Evolutionary conservation across 2,113 vertebrate species (phyloP).

Genomic region (Sinocyclocheilus rhinocerous): DNA sequence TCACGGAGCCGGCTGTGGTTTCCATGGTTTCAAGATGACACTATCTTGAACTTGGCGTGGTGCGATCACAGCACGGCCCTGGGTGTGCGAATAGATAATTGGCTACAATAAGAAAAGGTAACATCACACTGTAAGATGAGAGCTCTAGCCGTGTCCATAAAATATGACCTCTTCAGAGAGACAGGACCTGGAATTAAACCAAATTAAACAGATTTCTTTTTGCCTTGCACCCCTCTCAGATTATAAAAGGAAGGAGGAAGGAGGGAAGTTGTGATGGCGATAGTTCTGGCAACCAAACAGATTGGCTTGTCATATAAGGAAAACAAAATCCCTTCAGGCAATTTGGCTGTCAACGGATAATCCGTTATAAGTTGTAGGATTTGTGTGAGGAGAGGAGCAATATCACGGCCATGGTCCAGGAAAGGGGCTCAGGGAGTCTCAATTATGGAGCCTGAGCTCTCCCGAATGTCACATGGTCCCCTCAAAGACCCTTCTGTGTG

Average conservation of each 20-base stretch:
- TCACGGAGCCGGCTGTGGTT: conserved; percentile 30
- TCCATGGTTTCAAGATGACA: conserved; percentile 54
- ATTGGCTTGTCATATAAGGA: conserved; percentile 48
- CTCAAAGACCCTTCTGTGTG: not conserved
- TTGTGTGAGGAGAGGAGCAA: conserved; percentile 39
- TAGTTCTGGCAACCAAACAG: conserved; percentile 49
- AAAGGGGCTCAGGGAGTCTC: conserved; percentile 37
- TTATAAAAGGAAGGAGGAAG: not conserved
- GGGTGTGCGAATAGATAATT: conserved; percentile 56
- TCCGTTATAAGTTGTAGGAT: conserved; percentile 45
- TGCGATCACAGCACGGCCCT: conserved; percentile 46
- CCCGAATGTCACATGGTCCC: conserved; percentile 11
- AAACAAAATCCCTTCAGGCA: conserved; percentile 45
- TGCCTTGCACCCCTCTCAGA: not conserved
- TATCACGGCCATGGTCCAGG: conserved; percentile 31
- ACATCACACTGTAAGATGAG: conserved; percentile 49
- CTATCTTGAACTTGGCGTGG: conserved; percentile 53
- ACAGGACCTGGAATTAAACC: conserved; percentile 38
- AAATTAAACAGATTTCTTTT: conserved; percentile 37
- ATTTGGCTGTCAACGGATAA: conserved; percentile 54
- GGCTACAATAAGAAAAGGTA: conserved; percentile 55
- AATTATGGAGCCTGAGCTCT: conserved; percentile 45
- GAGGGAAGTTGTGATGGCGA: conserved; percentile 1
- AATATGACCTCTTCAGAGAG: conserved; percentile 54
- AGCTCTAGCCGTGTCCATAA: conserved; percentile 37